phyloP scores from a whole-genome alignment of 1,140 invertebrate genomes.

The Psix sp. region DNA sequence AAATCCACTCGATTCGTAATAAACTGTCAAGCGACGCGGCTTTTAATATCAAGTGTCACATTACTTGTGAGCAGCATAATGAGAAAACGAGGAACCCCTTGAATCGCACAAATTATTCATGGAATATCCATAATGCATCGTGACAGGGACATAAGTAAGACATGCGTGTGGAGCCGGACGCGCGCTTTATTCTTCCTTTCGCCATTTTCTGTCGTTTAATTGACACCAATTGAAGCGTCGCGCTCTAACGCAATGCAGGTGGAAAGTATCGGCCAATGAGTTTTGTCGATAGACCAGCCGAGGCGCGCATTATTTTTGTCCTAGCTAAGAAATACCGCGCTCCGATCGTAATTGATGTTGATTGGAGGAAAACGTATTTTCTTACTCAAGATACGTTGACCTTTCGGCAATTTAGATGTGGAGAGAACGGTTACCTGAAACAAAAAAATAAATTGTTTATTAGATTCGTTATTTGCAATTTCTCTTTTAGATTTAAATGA shows the following conservation, averaged over 20 bases:
- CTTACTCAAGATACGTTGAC: neutral
- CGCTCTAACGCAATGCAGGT: conserved; percentile 22
- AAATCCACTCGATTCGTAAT: no score
- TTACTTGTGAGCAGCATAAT: conserved; percentile 26
- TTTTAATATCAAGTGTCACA: conserved; percentile 46
- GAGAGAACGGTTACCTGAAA: neutral
- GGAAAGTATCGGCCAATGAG: conserved; percentile 3
- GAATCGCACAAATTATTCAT: conserved; percentile 47
- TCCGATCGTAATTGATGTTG: neutral
- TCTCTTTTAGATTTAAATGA: no score
- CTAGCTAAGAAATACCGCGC: conserved; percentile 1
- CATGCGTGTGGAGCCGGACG: conserved; percentile 9
- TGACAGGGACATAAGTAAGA: conserved; percentile 46
- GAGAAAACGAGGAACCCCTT: conserved; percentile 37
- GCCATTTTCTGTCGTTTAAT: conserved; percentile 40
- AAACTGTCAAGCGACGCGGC: conserved; percentile 47
- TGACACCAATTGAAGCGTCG: conserved; percentile 40
- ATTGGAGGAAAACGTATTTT: conserved; percentile 1
- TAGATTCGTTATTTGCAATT: neutral
- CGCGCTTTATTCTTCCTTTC: conserved; percentile 13
- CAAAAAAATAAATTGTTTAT: neutral
- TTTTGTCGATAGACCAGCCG: neutral
- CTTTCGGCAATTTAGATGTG: neutral
- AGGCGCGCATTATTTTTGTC: neutral
- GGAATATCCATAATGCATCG: conserved; percentile 48